Conservation (phyloP, 37 sponge, comb jelly and placozoan genomes). For the Mnemiopsis leidyi region DNA sequence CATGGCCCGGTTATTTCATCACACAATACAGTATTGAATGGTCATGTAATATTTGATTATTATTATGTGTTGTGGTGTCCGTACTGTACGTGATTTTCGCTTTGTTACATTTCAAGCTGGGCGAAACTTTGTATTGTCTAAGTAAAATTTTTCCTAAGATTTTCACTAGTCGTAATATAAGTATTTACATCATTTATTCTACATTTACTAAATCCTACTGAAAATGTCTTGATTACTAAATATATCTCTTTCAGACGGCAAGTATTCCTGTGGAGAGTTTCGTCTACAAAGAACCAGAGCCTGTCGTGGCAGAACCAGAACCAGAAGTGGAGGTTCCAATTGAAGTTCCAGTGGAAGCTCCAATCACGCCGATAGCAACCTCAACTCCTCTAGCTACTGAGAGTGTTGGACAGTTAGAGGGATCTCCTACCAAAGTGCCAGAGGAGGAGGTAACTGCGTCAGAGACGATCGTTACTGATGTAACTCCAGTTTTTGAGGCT, state of each 20-base stretch:
- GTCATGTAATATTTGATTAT: no score
- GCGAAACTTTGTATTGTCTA: no score
- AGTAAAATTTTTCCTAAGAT: no score
- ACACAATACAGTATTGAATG: no score
- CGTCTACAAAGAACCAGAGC: background rate
- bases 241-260: background rate
- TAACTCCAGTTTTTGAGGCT: background rate
- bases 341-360: background rate
- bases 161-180: no score
- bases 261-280: background rate
- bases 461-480: background rate
- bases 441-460: background rate
- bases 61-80: no score
- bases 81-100: no score
- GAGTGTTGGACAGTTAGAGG: background rate
- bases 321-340: background rate
- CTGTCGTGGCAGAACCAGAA: background rate
- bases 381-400: conserved; percentile 14
- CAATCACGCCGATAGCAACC: background rate
- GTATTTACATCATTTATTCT: no score
- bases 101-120: no score
- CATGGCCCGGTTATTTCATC: no score
- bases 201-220: no score
- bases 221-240: no score
- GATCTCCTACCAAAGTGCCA: background rate